phyloP scores from a whole-genome alignment of 2,113 vertebrate genomes.

The Crocuta crocuta region DNA sequence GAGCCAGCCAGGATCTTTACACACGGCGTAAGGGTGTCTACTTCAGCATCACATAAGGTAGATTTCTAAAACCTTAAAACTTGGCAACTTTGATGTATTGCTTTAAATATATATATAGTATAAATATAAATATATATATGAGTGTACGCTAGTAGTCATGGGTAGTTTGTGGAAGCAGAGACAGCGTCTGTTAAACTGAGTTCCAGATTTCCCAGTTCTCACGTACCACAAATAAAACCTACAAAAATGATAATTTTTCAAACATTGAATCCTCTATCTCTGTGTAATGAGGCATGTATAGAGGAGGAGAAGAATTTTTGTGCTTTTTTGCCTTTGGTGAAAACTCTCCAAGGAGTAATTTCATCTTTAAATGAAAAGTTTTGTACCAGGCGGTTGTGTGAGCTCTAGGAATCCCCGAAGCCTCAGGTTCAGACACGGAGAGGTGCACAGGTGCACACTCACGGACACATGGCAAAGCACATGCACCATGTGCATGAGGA shows the following conservation, averaged over 20 bases:
- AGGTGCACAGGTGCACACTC: neutral
- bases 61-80: neutral
- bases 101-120: neutral
- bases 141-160: neutral
- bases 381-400: slow-evolving; percentile 50
- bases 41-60: neutral
- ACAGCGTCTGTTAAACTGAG: slow-evolving; percentile 38
- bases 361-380: slow-evolving; percentile 75
- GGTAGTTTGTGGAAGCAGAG: slow-evolving; percentile 10
- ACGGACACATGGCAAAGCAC: accelerated
- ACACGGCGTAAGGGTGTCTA: neutral
- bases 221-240: slow-evolving; percentile 70
- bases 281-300: slow-evolving; percentile 75
- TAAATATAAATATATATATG: accelerated
- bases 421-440: neutral
- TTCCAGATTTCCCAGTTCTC: slow-evolving; percentile 48
- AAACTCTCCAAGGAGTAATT: slow-evolving; percentile 72
- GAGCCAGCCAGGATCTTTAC: neutral
- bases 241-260: slow-evolving; percentile 71
- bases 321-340: slow-evolving; percentile 75
- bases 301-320: slow-evolving; percentile 70
- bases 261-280: slow-evolving; percentile 72
- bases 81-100: neutral
- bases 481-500: neutral
- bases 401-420: neutral